Evolutionary conservation across 2,113 vertebrate species (phyloP), one percentile per base, ranked within the genome.

Genomic region (Cygnus atratus): DNA sequence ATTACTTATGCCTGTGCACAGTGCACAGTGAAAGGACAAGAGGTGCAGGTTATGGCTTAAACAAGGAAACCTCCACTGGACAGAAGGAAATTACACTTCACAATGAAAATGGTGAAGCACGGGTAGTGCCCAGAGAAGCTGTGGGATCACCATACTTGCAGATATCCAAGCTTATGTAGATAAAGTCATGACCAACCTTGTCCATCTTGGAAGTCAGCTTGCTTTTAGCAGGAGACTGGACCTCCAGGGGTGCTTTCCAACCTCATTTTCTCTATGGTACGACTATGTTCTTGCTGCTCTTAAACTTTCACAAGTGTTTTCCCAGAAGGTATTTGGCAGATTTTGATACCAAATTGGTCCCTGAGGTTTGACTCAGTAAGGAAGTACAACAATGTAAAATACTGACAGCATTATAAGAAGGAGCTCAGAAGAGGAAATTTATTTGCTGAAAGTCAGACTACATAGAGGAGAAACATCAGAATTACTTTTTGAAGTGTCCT

Each of bases 61-160:
- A 55, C 46, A 79, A 58, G 18, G 18, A 62, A 67, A 74, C 58
- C 7, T 46, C 44, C 35, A 12, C 35, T 63, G 59, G 24, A 13
- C 29, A 26, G 10, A 22, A 11, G 29, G 41, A 58, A 73, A n/a
- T 46, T 67, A 61, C 26, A 35, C 35, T 62, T 68, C 25, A 25
- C 48, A 46, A 19, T 59, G 48, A 54, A 37, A 58, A 29, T 20
- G 19, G 12, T 70, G 63, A 46, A 70, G 46, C 35, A 68, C 1
- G 0, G 25, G 59, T 3, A 11, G 24, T 37, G 18, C 28, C 0
- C 41, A 33, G 17, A 25, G 33, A 41, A 52, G 54, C 0, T 52
- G 6, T 24, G 57, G 4, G 19, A 39, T 16, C 9, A 13, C 11
- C 2, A 1, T 81, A 12, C 67, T 44, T 82, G 71, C 31, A 78